These are phyloP conservation scores for Aphodius sticticus DNA, from an alignment of 2,888 invertebrate species.

Conservation along the genomic window DNA sequence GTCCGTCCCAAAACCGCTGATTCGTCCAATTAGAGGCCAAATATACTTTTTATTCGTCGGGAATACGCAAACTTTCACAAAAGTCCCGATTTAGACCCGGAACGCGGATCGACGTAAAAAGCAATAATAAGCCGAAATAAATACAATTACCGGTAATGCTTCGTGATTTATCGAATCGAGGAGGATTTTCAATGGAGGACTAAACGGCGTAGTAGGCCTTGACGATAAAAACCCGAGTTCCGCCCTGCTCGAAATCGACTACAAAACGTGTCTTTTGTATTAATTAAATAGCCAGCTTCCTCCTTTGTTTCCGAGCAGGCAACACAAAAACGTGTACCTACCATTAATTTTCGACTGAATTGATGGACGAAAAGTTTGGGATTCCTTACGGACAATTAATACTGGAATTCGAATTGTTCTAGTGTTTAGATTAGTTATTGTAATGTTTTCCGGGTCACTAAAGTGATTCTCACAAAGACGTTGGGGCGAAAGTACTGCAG, in stretches of 20 bases:
- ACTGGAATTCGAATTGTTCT: neutral
- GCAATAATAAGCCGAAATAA: neutral
- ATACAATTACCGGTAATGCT: neutral
- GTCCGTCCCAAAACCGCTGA: too few relatives aligned
- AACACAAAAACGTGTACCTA: neutral
- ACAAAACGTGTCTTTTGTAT: neutral
- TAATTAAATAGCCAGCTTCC: conserved; percentile 4
- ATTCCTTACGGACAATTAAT: neutral
- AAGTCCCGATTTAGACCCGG: neutral
- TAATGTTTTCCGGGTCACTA: too few relatives aligned
- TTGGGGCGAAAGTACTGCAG: too few relatives aligned
- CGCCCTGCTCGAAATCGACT: neutral
- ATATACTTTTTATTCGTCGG: too few relatives aligned
- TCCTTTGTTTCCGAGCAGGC: neutral
- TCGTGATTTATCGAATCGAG: neutral
- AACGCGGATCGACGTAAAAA: neutral
- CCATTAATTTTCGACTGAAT: neutral
- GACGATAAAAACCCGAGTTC: neutral
- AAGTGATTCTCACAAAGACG: too few relatives aligned
- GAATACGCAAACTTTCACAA: neutral
- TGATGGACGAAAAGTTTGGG: neutral
- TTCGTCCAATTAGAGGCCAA: too few relatives aligned
- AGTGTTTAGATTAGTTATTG: neutral
- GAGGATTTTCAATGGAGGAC: neutral
- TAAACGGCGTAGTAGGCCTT: neutral